phyloP scores from a whole-genome alignment of 2,113 vertebrate species.

The Pantherophis guttatus region DNA sequence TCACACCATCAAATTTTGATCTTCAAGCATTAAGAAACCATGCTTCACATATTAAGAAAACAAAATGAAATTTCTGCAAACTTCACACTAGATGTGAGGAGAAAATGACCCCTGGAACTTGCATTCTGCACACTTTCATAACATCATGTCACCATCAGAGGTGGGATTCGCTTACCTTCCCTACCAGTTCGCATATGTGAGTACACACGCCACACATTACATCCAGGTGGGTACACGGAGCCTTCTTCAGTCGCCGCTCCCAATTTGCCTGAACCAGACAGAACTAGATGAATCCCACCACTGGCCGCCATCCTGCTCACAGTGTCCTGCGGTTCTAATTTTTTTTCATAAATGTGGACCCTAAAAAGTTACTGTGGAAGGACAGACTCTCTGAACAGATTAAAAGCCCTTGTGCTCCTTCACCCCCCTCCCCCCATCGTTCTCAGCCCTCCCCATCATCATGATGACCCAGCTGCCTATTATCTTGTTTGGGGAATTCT shows the following conservation, averaged over 20 bases:
- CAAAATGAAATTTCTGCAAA: not conserved
- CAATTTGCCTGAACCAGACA: too few relatives aligned
- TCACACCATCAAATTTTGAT: not conserved
- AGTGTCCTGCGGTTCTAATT: not conserved
- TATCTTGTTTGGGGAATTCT: not conserved
- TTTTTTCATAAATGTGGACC: not conserved
- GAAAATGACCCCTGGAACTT: not conserved
- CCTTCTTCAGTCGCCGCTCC: too few relatives aligned
- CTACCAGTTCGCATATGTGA: too few relatives aligned
- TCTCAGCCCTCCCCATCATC: not conserved
- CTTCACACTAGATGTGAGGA: not conserved
- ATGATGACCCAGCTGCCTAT: not conserved
- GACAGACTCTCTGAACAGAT: not conserved
- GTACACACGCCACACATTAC: too few relatives aligned
- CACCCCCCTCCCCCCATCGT: not conserved
- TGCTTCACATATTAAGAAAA: not conserved
- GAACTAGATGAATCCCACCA: too few relatives aligned
- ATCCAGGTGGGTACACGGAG: too few relatives aligned
- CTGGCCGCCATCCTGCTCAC: not conserved
- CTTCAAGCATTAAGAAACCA: not conserved
- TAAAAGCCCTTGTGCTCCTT: not conserved
- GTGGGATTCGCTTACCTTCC: too few relatives aligned
- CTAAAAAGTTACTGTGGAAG: not conserved
- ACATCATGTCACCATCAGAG: not conserved
- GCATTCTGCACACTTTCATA: not conserved